Conservation (phyloP, 2,113 vertebrate genomes). For the Anseranas semipalmata region DNA sequence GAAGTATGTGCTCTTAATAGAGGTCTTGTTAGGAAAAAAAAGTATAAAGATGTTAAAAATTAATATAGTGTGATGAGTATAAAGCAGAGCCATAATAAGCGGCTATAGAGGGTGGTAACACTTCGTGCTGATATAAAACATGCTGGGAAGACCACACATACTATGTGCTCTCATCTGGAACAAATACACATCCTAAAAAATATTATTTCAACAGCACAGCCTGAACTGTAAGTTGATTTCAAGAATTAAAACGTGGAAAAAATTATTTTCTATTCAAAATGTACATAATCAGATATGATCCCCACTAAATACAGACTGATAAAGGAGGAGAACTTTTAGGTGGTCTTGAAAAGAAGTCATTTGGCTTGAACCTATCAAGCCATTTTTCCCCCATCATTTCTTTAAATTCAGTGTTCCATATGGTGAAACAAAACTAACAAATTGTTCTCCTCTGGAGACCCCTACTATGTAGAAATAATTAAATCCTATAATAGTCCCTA, state of each 20-base stretch:
- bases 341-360: no score
- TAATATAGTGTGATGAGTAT: background rate
- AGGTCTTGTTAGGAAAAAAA: background rate
- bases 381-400: background rate
- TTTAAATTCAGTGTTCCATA: background rate
- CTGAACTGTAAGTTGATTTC: no score
- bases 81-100: background rate
- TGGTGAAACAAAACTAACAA: background rate
- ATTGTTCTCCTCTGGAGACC: background rate
- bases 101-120: background rate
- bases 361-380: background rate
- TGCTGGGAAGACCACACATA: background rate
- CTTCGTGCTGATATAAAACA: background rate
- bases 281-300: background rate
- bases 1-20: no score
- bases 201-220: rapidly evolving
- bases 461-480: background rate
- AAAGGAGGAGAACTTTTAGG: background rate
- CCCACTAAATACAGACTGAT: no score
- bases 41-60: background rate
- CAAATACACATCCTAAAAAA: background rate
- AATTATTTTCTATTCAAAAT: background rate
- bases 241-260: background rate
- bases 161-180: rapidly evolving
- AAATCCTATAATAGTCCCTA: background rate